Evolutionary conservation across 2,113 vertebrate genomes (phyloP).

Genomic region (Delphinus delphis): DNA sequence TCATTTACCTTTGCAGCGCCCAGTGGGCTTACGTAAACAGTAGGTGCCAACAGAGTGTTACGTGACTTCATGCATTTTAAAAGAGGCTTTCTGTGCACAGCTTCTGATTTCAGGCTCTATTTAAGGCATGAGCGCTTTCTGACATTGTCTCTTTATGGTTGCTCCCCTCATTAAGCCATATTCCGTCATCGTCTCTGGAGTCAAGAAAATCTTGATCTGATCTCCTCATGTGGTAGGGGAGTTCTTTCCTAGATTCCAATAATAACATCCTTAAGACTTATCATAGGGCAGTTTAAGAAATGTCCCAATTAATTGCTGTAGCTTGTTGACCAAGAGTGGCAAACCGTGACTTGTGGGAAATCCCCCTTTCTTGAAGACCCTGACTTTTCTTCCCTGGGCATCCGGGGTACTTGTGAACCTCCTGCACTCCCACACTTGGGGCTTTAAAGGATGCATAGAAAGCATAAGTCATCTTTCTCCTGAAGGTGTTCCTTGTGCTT

Average conservation of each 20-base stretch:
- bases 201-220: background rate
- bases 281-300: background rate
- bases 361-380: background rate
- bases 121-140: background rate
- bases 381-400: background rate
- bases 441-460: background rate
- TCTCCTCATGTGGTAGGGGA: background rate
- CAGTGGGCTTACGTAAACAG: background rate
- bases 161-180: background rate
- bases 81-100: background rate
- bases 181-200: background rate
- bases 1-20: background rate
- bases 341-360: background rate
- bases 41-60: background rate
- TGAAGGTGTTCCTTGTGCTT: background rate
- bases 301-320: background rate
- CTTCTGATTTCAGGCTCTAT: background rate
- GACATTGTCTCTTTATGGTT: background rate
- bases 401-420: background rate
- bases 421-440: background rate
- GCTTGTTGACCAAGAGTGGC: background rate
- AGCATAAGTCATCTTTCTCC: background rate
- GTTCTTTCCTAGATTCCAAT: background rate
- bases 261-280: background rate
- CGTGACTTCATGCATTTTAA: background rate